phyloP scores from a whole-genome alignment of 2,113 vertebrate species.

The Synchiropus splendidus region DNA sequence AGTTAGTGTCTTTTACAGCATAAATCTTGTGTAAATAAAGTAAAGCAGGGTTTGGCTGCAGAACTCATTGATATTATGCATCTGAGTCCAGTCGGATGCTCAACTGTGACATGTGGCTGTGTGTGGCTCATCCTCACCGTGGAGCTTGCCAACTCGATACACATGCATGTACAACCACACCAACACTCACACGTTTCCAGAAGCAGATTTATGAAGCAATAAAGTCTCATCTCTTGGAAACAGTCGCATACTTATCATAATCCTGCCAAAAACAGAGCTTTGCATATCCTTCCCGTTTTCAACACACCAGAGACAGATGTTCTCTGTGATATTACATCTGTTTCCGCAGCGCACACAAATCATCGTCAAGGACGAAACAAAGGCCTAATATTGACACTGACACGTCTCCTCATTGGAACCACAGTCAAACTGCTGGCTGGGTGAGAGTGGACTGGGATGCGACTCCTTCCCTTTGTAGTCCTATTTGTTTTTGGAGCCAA shows the following conservation, averaged over 20 bases:
- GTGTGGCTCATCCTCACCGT: not conserved
- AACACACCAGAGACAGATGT: conserved; percentile 56
- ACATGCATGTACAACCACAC: not conserved
- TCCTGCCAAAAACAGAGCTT: conserved; percentile 37
- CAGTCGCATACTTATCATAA: conserved; percentile 11
- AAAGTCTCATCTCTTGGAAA: conserved; percentile 37
- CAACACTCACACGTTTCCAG: conserved; percentile 5
- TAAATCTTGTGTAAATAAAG: no score
- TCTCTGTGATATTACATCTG: conserved; percentile 60
- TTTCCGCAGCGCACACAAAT: conserved; percentile 32
- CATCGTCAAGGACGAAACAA: conserved; percentile 8
- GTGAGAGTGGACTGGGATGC: conserved; percentile 5
- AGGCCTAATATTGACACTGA: conserved; percentile 15
- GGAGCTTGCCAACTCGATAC: not conserved
- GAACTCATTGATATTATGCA: no score
- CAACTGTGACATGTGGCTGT: conserved; percentile 2
- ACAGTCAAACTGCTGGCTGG: conserved; percentile 34
- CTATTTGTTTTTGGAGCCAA: conserved; percentile 44
- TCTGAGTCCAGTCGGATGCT: not conserved
- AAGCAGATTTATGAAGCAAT: conserved; percentile 51
- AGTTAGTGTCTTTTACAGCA: no score
- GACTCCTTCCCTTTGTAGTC: conserved; percentile 31
- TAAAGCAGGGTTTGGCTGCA: no score
- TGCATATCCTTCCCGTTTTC: conserved; percentile 28
- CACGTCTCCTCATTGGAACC: conserved; percentile 50